Evolutionary conservation across 2,888 invertebrate species (phyloP), one percentile per base, ranked within the genome.

Genomic region (Andricus curvator): DNA sequence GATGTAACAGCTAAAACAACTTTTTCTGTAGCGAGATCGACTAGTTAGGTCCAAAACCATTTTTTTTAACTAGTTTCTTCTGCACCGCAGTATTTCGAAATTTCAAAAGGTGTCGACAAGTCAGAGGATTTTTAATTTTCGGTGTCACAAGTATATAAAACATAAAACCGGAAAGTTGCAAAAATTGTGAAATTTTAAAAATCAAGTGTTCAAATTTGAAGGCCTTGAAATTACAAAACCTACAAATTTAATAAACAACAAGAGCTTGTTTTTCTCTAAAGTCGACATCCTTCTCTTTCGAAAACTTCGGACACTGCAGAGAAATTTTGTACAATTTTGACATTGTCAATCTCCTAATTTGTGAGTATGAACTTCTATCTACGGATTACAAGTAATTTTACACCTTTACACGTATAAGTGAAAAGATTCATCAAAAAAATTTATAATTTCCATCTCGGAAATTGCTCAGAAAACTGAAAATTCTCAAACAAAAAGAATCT

Each of bases 291-390:
- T 48, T n/a, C 6, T 22, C 41, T 22, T 44, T 64, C 41, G 15
- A 64, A 67, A 67, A 68, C 20, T 41, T 4, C 25, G 2, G 6
- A 41, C 13, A 68, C 29, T 20, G 29, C 48, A 44, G 68, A 68
- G 13, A 41, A 68, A 65, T 77, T 64, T 77, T 77, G 77, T 77
- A 77, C 65, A 65, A 77, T 33, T 65, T 64, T 65, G 44, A 11
- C 44, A 44, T 41, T 64, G 9, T 41, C 65, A 44, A 17, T 77
- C 41, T 77, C 48, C 33, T 56, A 48, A 25, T 74, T 56, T 56
- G 74, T 74, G 56, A 60, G n/a, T 74, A 74, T 74, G 56, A 56
- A 56, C 56, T 74, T 74, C 33, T 74, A 56, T 60, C 56, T 74
- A 74, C 33, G 70, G 51, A 51, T 74, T 74, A 51, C 17, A 74